phyloP scores from a whole-genome alignment of 2,888 invertebrate species.

The Tiliacea aurago region DNA sequence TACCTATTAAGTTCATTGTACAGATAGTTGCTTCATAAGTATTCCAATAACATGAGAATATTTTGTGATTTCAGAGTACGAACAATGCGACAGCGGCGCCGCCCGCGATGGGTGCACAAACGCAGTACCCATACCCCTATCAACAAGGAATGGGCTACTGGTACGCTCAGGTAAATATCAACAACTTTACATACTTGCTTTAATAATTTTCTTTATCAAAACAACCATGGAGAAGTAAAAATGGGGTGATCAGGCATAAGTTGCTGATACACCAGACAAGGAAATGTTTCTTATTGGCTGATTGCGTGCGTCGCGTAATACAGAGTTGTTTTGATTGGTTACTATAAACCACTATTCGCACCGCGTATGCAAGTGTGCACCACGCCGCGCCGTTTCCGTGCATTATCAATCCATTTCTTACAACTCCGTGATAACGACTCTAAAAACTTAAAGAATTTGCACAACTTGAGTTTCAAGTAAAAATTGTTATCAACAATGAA shows the following conservation, averaged over 20 bases:
- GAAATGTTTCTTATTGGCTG: slow-evolving; percentile 25
- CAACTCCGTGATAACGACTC: slow-evolving; percentile 9
- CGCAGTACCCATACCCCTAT: slow-evolving; percentile 96
- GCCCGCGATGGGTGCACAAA: slow-evolving; percentile 91
- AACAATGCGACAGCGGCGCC: slow-evolving; percentile 84
- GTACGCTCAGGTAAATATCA: slow-evolving; percentile 94
- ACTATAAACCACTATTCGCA: neutral
- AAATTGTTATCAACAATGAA: slow-evolving; percentile 30
- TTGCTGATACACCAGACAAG: neutral
- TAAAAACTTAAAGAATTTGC: slow-evolving; percentile 2
- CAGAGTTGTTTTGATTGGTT: slow-evolving; percentile 28
- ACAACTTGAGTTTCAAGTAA: neutral
- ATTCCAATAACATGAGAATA: slow-evolving; percentile 26
- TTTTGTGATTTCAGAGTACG: slow-evolving; percentile 78
- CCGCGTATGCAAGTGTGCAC: slow-evolving; percentile 17
- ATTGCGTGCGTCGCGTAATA: neutral
- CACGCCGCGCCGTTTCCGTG: neutral
- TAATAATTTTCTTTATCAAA: neutral
- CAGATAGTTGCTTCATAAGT: slow-evolving; percentile 11
- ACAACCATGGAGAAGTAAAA: slow-evolving; percentile 2
- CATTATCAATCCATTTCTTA: slow-evolving; percentile 31
- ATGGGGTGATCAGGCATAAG: neutral
- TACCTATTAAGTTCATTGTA: slow-evolving; percentile 10
- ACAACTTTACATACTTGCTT: neutral
- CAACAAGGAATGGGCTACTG: slow-evolving; percentile 97